Percentiles rank a stretch among this genome's conserved stretches.
Evolutionary conservation across 2,888 invertebrate species (phyloP).

Genomic region (Drosophila picticornis): DNA sequence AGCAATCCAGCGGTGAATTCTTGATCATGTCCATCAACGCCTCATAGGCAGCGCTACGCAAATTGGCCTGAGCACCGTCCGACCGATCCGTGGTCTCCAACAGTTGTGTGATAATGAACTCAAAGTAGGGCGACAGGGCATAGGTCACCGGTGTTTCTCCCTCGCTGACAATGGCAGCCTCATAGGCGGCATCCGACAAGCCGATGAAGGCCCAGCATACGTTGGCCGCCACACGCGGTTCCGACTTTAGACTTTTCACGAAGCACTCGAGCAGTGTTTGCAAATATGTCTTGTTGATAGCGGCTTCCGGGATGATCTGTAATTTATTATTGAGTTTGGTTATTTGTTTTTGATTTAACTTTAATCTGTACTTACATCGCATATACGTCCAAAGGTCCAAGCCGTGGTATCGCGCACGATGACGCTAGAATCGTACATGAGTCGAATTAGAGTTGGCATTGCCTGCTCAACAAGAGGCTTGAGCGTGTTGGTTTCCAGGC

Average conservation of each 20-base stretch:
- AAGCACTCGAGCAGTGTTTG: slow-evolving; percentile 93
- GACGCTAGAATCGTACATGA: slow-evolving; percentile 97
- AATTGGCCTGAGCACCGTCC: slow-evolving; percentile 96
- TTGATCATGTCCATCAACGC: slow-evolving; percentile 99
- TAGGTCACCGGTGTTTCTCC: slow-evolving; percentile 94
- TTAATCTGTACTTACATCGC: slow-evolving; percentile 88
- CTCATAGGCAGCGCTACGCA: slow-evolving; percentile 98
- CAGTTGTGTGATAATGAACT: slow-evolving; percentile 95
- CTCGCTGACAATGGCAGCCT: slow-evolving; percentile 90
- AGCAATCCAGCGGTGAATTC: slow-evolving; percentile 98
- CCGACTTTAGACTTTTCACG: slow-evolving; percentile 94
- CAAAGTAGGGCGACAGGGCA: slow-evolving; percentile 96
- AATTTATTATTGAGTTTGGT: background rate
- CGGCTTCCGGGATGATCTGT: slow-evolving; percentile 94
- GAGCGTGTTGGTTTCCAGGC: slow-evolving; percentile 93
- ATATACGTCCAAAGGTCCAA: slow-evolving; percentile 99
- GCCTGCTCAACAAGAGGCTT: slow-evolving; percentile 98
- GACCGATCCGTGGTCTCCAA: slow-evolving; percentile 97
- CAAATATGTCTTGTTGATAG: slow-evolving; percentile 94
- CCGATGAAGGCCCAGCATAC: slow-evolving; percentile 99
- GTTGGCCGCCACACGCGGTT: slow-evolving; percentile 98
- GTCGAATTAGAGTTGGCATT: slow-evolving; percentile 96
- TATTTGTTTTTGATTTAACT: background rate
- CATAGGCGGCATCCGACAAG: slow-evolving; percentile 98
- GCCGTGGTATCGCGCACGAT: slow-evolving; percentile 98